These are phyloP conservation scores for Netelia melanura DNA, from an alignment of 2,888 invertebrate species.

Conservation along the genomic window DNA sequence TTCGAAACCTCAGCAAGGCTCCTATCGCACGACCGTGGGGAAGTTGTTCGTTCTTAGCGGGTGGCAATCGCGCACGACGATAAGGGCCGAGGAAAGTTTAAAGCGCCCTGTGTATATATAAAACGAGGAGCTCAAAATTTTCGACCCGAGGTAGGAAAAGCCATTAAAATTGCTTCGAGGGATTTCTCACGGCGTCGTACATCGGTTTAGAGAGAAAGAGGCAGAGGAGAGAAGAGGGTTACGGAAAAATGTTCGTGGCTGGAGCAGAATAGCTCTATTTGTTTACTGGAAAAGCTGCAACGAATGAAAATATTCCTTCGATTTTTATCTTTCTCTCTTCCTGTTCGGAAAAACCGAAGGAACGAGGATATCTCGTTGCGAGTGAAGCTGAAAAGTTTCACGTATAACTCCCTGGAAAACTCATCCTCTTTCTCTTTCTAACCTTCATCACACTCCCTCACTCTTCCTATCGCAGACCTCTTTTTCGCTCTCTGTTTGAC, in stretches of 20 bases:
- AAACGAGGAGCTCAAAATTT: constrained; percentile 30
- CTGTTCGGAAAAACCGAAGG: neutral
- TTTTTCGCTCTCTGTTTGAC: neutral
- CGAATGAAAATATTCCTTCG: constrained; percentile 22
- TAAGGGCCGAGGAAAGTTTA: constrained; percentile 55
- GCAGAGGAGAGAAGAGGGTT: neutral
- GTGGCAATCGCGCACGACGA: constrained; percentile 42
- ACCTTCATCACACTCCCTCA: neutral
- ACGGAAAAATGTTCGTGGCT: constrained; percentile 22
- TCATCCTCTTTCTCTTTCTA: neutral
- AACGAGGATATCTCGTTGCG: neutral
- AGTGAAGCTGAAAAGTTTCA: constrained; percentile 31
- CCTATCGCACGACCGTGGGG: constrained; percentile 1
- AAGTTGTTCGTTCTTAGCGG: constrained; percentile 5
- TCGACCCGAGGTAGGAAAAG: constrained; percentile 36
- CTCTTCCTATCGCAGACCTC: neutral
- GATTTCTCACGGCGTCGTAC: constrained; percentile 36
- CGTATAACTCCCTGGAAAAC: constrained; percentile 2
- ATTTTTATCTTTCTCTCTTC: neutral
- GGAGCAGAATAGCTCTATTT: constrained; percentile 40
- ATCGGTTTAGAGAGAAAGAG: neutral
- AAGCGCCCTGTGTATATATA: neutral
- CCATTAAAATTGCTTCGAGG: constrained; percentile 53
- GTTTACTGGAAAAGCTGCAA: constrained; percentile 50
- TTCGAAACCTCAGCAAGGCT: constrained; percentile 47